Evolutionary conservation across 2,113 vertebrate species (phyloP).

Genomic region (Chamaetylas fuelleborni): DNA sequence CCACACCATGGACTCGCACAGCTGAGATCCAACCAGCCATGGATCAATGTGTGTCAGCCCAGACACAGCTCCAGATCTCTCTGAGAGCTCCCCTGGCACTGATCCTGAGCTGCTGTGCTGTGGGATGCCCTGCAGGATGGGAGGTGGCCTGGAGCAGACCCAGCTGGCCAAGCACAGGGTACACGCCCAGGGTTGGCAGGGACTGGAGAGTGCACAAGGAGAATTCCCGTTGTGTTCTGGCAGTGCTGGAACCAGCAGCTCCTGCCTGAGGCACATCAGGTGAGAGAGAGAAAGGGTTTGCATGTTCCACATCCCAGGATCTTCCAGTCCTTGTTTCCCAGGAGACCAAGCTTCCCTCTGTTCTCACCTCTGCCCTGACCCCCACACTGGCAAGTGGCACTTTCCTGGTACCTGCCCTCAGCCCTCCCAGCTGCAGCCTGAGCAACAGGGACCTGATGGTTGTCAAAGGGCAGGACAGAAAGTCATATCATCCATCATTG

Average conservation of each 20-base stretch:
- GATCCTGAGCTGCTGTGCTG: background rate
- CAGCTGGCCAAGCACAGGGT: background rate
- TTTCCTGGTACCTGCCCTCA: background rate
- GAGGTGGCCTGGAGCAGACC: background rate
- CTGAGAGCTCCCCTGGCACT: background rate
- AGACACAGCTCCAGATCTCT: accelerated
- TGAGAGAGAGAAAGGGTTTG: background rate
- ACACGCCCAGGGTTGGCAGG: accelerated
- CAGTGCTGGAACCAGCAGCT: background rate
- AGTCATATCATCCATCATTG: accelerated
- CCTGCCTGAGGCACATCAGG: background rate
- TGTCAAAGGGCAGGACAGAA: background rate
- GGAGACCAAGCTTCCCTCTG: background rate
- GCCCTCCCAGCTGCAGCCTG: background rate
- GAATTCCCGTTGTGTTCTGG: background rate
- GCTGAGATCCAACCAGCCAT: background rate
- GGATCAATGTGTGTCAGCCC: accelerated
- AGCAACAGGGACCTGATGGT: accelerated
- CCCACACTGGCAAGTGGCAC: background rate
- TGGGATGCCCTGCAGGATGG: background rate
- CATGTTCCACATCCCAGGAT: background rate
- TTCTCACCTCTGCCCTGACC: background rate
- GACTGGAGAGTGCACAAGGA: background rate
- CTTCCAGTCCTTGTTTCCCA: background rate
- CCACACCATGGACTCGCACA: accelerated